Conservation (phyloP, 2,888 invertebrate species). For the Lasioglossum morio region DNA sequence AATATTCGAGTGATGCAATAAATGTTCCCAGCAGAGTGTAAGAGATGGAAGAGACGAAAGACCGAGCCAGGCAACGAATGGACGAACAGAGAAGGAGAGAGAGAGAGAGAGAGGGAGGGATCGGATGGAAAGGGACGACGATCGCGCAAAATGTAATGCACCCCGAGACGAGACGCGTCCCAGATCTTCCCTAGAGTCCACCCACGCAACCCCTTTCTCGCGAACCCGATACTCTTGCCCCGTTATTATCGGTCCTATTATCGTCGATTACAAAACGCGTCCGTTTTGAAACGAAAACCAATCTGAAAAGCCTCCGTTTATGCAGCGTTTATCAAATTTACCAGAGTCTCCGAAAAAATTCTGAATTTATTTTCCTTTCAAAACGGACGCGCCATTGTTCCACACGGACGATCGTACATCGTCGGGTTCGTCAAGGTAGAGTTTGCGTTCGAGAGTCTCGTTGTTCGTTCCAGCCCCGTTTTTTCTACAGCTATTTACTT, state of each 20-base stretch:
- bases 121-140: not conserved
- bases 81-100: not conserved
- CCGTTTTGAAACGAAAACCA: not conserved
- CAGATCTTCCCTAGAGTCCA: conserved; percentile 20
- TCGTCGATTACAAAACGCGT: not conserved
- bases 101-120: too few relatives aligned
- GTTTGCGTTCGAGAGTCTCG: conserved; percentile 13
- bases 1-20: not conserved
- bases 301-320: not conserved
- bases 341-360: not conserved
- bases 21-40: not conserved
- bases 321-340: too few relatives aligned
- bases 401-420: not conserved
- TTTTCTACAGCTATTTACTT: not conserved
- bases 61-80: not conserved
- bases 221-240: conserved; percentile 44
- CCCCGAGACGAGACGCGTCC: conserved; percentile 22
- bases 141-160: conserved; percentile 1
- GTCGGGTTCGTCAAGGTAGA: not conserved
- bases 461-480: conserved; percentile 4
- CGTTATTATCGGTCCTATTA: conserved; percentile 34
- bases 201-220: conserved; percentile 34
- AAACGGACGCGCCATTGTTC: not conserved
- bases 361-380: not conserved
- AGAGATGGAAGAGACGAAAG: not conserved